A percentile compares a stretch with the other conserved stretches of the same genome.
Evolutionary conservation across 2,113 vertebrate genomes (phyloP).

Genomic region (Cololabis saira): DNA sequence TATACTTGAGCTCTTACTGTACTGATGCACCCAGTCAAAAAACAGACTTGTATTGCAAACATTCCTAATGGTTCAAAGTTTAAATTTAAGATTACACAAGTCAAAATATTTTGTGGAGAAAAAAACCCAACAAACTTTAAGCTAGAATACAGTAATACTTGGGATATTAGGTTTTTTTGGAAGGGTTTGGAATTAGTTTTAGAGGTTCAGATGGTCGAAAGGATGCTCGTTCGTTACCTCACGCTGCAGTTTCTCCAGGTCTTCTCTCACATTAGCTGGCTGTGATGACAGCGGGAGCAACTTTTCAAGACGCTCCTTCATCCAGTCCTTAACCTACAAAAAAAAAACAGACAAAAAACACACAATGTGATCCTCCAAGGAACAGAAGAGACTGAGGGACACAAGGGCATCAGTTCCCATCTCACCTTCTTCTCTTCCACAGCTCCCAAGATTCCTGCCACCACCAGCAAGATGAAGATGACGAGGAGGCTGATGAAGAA

Average conservation of each 20-base stretch:
- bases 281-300: constrained; percentile 18
- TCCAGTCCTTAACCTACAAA: constrained; percentile 55
- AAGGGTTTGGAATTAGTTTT: no score
- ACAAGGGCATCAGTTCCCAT: background rate
- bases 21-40: no score
- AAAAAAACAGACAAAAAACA: background rate
- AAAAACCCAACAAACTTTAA: no score
- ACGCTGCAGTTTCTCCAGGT: constrained; percentile 60
- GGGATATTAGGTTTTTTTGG: no score
- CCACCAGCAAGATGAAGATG: constrained; percentile 79
- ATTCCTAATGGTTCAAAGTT: no score
- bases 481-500: constrained; percentile 77
- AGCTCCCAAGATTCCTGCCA: constrained; percentile 72
- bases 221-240: constrained; percentile 38
- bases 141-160: no score
- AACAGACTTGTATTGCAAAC: no score
- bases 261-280: accelerated
- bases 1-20: no score
- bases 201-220: no score
- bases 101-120: no score
- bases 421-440: constrained; percentile 52
- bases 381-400: accelerated
- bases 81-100: no score
- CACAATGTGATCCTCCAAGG: no score
- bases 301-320: constrained; percentile 21